Percentiles rank a stretch among this genome's conserved stretches.
These are phyloP conservation scores for mouse (Mus musculus) DNA, from an alignment of 2,113 vertebrate species.

Conservation along the genomic window DNA sequence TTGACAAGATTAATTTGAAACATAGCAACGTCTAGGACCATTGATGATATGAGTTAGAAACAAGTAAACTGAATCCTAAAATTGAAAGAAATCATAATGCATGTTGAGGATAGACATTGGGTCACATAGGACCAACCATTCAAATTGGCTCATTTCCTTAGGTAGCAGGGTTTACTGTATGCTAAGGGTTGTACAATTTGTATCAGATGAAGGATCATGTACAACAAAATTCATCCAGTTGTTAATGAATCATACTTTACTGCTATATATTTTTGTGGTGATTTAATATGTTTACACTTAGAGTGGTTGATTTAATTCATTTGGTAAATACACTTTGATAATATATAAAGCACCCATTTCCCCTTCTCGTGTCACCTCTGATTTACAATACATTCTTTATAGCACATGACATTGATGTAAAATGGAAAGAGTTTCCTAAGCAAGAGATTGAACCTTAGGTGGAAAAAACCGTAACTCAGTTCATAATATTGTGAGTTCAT, in stretches of 20 bases:
- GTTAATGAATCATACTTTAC: not conserved
- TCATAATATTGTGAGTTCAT: constrained; percentile 16
- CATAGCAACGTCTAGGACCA: not conserved
- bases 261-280: not conserved
- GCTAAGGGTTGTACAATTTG: not conserved
- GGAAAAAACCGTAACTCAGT: not conserved
- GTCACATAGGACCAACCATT: not conserved
- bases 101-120: not conserved
- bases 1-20: not conserved
- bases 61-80: not conserved
- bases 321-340: not conserved
- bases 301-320: not conserved
- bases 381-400: constrained; percentile 14
- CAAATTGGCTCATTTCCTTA: not conserved
- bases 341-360: not conserved
- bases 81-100: not conserved
- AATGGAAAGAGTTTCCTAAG: not conserved
- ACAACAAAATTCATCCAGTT: not conserved
- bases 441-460: not conserved
- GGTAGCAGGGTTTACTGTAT: not conserved
- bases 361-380: not conserved
- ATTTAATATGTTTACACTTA: not conserved
- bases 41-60: not conserved
- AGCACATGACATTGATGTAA: not conserved
- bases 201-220: not conserved